Conservation (phyloP, 2,113 vertebrate species). For the Narcine bancroftii region DNA sequence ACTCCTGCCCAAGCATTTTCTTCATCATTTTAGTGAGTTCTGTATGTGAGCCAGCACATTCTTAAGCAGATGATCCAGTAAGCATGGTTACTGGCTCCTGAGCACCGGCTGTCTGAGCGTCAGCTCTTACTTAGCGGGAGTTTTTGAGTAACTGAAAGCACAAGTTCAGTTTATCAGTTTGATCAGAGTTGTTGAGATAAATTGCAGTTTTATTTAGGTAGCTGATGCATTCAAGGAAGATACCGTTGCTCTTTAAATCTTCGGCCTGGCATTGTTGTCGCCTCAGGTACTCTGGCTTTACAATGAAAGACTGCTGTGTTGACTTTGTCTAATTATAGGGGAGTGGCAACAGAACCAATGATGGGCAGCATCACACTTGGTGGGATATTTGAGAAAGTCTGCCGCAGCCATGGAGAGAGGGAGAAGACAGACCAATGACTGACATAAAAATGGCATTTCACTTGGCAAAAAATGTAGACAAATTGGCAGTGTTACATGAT, state of each 20-base stretch:
- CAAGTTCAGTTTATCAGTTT: slow-evolving; percentile 54
- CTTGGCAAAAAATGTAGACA: slow-evolving; percentile 43
- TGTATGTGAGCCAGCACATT: slow-evolving; percentile 63
- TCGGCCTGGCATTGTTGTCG: slow-evolving; percentile 51
- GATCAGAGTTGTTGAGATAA: slow-evolving; percentile 55
- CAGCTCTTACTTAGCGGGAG: slow-evolving; percentile 49
- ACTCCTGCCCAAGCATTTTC: slow-evolving; percentile 60
- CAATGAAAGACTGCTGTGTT: slow-evolving; percentile 70
- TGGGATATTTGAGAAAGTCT: slow-evolving; percentile 53
- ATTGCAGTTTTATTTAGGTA: slow-evolving; percentile 57
- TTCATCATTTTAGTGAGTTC: slow-evolving; percentile 67
- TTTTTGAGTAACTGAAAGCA: slow-evolving; percentile 45
- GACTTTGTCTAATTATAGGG: slow-evolving; percentile 98
- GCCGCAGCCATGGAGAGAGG: slow-evolving; percentile 52
- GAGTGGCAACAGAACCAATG: slow-evolving; percentile 68
- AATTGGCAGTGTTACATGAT: slow-evolving; percentile 36
- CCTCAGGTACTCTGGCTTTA: slow-evolving; percentile 71
- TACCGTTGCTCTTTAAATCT: slow-evolving; percentile 47
- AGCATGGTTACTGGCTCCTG: slow-evolving; percentile 67
- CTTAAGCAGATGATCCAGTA: slow-evolving; percentile 60
- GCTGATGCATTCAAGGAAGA: slow-evolving; percentile 52
- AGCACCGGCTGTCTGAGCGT: slow-evolving; percentile 53
- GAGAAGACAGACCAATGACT: slow-evolving; percentile 50
- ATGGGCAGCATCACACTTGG: slow-evolving; percentile 58
- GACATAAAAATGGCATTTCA: slow-evolving; percentile 50